phyloP scores from a whole-genome alignment of 2,888 invertebrate species.

The Aphodius sticticus region DNA sequence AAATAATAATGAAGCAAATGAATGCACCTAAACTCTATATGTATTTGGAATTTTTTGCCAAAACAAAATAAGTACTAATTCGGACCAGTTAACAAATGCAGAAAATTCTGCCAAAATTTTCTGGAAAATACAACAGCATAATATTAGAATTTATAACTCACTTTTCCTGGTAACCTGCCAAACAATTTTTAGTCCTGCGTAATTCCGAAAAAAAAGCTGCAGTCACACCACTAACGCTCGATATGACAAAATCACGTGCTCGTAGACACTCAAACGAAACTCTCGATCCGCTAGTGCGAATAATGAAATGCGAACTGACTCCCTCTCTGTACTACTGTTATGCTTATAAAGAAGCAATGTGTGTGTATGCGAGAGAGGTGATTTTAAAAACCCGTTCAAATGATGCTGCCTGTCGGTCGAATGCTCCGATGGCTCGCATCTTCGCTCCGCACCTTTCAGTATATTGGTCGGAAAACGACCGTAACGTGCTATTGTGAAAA shows the following conservation, averaged over 20 bases:
- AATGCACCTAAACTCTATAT: background rate
- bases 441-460: background rate
- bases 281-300: background rate
- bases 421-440: background rate
- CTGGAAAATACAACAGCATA: background rate
- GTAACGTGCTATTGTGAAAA: background rate
- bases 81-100: background rate
- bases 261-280: background rate
- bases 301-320: background rate
- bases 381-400: constrained; percentile 4
- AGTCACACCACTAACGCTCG: background rate
- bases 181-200: background rate
- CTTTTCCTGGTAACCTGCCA: background rate
- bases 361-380: background rate
- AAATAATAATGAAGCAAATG: background rate
- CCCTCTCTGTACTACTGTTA: background rate
- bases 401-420: background rate
- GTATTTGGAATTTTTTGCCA: background rate
- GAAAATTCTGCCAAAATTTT: background rate
- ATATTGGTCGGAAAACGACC: background rate
- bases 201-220: background rate
- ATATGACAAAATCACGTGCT: background rate
- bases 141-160: background rate
- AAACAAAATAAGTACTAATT: background rate
- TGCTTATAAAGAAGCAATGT: background rate